Evolutionary conservation across 1,140 invertebrate species (phyloP).

Genomic region (Orius insidiosus): DNA sequence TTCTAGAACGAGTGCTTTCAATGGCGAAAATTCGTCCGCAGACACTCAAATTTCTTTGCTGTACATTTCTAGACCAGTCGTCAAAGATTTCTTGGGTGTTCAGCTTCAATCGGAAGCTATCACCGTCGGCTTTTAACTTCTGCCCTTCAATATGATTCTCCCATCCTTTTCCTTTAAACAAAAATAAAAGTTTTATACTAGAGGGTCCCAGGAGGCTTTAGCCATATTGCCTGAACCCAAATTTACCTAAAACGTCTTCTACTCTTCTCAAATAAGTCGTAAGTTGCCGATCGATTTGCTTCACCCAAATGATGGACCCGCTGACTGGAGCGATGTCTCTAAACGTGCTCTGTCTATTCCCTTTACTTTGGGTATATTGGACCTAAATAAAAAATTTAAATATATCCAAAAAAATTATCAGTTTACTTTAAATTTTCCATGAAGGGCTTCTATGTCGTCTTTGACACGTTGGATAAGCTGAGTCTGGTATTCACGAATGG

Average conservation of each 20-base stretch:
- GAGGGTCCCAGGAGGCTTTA: background rate
- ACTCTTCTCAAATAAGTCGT: constrained; percentile 90
- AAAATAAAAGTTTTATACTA: constrained; percentile 11
- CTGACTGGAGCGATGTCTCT: constrained; percentile 90
- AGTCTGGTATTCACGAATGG: constrained; percentile 97
- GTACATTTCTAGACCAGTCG: constrained; percentile 90
- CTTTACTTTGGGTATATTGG: constrained; percentile 47
- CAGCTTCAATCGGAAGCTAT: constrained; percentile 88
- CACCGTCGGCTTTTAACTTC: constrained; percentile 92
- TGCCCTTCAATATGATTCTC: constrained; percentile 98
- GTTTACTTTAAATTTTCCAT: constrained; percentile 91
- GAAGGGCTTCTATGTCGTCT: constrained; percentile 93
- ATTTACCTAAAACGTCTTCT: constrained; percentile 82
- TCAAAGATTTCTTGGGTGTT: constrained; percentile 95
- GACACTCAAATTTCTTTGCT: constrained; percentile 84
- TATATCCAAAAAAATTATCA: background rate
- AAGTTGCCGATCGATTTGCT: constrained; percentile 96
- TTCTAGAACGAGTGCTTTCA: constrained; percentile 65
- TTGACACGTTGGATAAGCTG: constrained; percentile 97
- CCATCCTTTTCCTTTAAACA: constrained; percentile 75
- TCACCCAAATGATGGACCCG: constrained; percentile 97
- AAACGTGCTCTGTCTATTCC: constrained; percentile 73
- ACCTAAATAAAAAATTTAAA: constrained; percentile 15
- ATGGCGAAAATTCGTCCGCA: constrained; percentile 89
- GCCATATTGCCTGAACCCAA: background rate